Conservation (phyloP, 2,113 vertebrate genomes). For the Seriola rivoliana region DNA sequence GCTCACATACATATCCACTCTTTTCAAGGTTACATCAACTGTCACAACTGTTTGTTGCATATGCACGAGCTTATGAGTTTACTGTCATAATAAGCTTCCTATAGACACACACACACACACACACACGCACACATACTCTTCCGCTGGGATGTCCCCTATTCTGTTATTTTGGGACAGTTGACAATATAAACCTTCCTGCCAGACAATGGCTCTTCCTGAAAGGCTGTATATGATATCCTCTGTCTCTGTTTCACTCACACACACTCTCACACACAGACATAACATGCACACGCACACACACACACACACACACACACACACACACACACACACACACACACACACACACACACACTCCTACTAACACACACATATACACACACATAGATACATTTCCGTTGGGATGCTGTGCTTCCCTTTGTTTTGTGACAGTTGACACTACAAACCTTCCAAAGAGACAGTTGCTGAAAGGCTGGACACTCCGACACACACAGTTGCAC, state of each 20-base stretch:
- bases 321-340: slow-evolving; percentile 18
- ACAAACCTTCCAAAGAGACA: slow-evolving; percentile 37
- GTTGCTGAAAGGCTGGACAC: slow-evolving; percentile 47
- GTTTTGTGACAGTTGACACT: slow-evolving; percentile 59
- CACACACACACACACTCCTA: not conserved
- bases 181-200: slow-evolving; percentile 66
- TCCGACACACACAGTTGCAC: slow-evolving; percentile 29
- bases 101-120: slow-evolving; percentile 1
- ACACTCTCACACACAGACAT: slow-evolving; percentile 41
- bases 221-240: slow-evolving; percentile 71
- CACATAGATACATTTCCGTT: slow-evolving; percentile 39
- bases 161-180: slow-evolving; percentile 59
- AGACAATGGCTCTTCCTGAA: slow-evolving; percentile 77
- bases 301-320: slow-evolving; percentile 28
- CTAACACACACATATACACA: not conserved
- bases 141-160: slow-evolving; percentile 73
- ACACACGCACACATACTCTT: slow-evolving; percentile 44
- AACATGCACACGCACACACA: slow-evolving; percentile 8
- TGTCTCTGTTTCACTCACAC: slow-evolving; percentile 56
- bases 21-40: not conserved
- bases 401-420: slow-evolving; percentile 54
- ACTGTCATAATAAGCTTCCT: slow-evolving; percentile 13
- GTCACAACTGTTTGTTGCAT: not conserved
- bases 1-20: too few species aligned
- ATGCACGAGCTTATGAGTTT: not conserved